phyloP scores from a whole-genome alignment of 2,888 invertebrate species.

The Halocaridina rubra region DNA sequence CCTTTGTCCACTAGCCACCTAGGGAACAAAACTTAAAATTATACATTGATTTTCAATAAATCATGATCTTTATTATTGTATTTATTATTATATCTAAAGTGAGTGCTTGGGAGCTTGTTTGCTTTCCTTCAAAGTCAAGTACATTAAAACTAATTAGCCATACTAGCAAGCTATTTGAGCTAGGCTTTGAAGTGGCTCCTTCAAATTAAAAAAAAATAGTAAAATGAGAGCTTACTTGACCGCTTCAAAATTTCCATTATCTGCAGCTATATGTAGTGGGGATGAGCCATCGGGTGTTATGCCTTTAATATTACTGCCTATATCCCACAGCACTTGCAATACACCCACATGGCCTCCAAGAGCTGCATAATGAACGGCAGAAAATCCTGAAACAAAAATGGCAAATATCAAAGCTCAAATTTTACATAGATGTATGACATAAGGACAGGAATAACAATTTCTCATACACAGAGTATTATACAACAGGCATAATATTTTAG shows the following conservation, averaged over 20 bases:
- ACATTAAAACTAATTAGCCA: background rate
- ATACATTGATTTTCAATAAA: too few species aligned
- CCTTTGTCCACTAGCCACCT: slow-evolving; percentile 23
- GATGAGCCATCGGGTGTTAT: background rate
- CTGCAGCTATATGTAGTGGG: slow-evolving; percentile 20
- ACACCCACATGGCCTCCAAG: slow-evolving; percentile 18
- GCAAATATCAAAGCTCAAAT: background rate
- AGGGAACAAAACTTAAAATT: too few species aligned
- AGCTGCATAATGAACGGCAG: slow-evolving; percentile 16
- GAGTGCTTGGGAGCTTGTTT: too few species aligned
- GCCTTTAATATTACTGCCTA: slow-evolving; percentile 3
- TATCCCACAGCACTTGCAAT: background rate
- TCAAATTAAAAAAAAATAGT: too few species aligned
- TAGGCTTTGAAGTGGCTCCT: too few species aligned
- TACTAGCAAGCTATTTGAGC: background rate
- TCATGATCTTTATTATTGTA: too few species aligned
- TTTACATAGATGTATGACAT: too few species aligned
- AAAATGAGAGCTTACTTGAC: background rate
- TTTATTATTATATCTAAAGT: too few species aligned
- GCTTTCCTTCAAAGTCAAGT: too few species aligned
- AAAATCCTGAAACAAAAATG: background rate
- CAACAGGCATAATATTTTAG: too few species aligned
- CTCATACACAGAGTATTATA: too few species aligned
- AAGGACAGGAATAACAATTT: too few species aligned
- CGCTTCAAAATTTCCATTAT: slow-evolving; percentile 19